Evolutionary conservation across 2,797 vertebrate species (phyloP), one percentile per base, ranked within the genome.

Genomic region (Trachops cirrhosus): DNA sequence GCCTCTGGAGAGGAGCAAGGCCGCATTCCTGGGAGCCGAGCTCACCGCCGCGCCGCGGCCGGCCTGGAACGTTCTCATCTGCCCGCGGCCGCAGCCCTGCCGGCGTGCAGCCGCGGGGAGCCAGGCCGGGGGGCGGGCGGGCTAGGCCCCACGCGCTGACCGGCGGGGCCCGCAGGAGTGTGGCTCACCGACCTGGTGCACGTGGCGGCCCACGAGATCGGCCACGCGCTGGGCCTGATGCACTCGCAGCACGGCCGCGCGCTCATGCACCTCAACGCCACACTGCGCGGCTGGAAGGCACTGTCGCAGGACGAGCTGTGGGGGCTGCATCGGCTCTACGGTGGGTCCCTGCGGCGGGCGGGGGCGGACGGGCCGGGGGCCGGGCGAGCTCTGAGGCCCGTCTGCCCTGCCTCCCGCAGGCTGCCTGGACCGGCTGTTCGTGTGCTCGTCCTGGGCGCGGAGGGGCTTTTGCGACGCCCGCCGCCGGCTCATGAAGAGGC

Each of bases 181-280:
- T 99, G 99, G 99, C 99, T 99, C 44, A 99, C 99, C 0, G 99
- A 99, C 97, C 98, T 99, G 83, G 99, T 99, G 32, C 99, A 99
- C 0, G 99, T 99, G 52, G 99, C 99, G 0, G 99, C 99, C 48
- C 99, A 99, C 0, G 99, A 99, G 98, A 99, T 99, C 0, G 99
- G 99, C 14, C 99, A 99, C 0, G 99, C 99, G 4, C 97, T 99
- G 54, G 99, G 99, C 6, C 99, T 99, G 75, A 99, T 99, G 99
- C 99, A 99, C 98, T 99, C 99, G 3, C 98, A 99, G 98, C 98
- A 99, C 77, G 97, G 99, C 0, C 98, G 96, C 0, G 99, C 99
- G 34, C 99, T 99, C 96, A 99, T 99, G 99, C 99, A 99, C 98
- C 98, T 99, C 97, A 99, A 99, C 0, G 99, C 99, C 92, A 99